Evolutionary conservation across 2,113 vertebrate genomes (phyloP), one percentile per base, ranked within the genome.

Genomic region (Cryptotis parvus): DNA sequence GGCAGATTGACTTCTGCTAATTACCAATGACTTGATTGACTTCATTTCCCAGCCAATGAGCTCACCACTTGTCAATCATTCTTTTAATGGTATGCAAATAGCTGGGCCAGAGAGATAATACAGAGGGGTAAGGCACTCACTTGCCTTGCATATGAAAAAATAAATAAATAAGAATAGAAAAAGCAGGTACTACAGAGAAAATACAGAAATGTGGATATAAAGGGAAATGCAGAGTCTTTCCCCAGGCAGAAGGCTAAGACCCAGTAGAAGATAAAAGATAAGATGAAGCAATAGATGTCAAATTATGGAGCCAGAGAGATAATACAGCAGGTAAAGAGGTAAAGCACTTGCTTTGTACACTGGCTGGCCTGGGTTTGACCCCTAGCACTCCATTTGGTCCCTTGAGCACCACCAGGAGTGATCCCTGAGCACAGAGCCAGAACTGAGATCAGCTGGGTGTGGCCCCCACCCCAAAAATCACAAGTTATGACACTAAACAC

Each of bases 1-100:
- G 63, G 86, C 15, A 84, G 58, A 76, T 43, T 87, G 77, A 27
- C 41, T 94, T 89, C 69, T 79, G 52, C 70, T 89, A 77, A 66
- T 27, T 89, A 12, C 70, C 90, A 79, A 29, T 52, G 6, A n/a
- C n/a, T n/a, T n/a, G 27, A 77, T 37, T 87, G 91, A 81, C 66
- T 82, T 66, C 82, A 84, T 82, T 80, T 77, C 75, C 55, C 35
- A 12, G 29, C 79, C 76, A 83, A 2, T 93, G 76, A 92, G 35
- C 10, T 89, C 18, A 63, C 35, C 80, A 14, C 81, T 69, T 86
- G 52, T 91, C 76, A 55, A 37, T 87, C 66, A 83, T 66, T 43
- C 29, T 70, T 58, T 82, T 41, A 33, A 24, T 26, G 69, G 49
- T 45, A 73, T 81, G 80, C 43, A 76, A 31, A 43, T 65, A 65